phyloP scores from a whole-genome alignment of 2,797 vertebrate genomes.

The Taenioides sp. region DNA sequence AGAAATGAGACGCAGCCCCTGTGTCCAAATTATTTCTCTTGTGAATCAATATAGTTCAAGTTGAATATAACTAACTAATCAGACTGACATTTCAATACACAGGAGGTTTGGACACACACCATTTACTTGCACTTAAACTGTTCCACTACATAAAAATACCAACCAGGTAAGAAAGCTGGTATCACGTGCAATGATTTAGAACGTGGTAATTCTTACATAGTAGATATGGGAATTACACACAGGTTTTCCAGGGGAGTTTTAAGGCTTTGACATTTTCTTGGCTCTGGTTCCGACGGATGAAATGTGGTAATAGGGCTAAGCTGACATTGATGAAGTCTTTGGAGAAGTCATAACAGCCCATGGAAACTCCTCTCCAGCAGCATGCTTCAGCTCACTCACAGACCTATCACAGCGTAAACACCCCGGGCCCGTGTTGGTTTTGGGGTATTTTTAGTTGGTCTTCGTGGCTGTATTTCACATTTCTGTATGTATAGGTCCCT shows the following conservation, averaged over 20 bases:
- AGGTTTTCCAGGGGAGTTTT: constrained; percentile 14
- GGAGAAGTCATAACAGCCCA: constrained; percentile 46
- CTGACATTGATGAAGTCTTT: constrained; percentile 61
- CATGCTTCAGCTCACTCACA: constrained; percentile 29
- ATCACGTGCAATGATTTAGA: constrained; percentile 54
- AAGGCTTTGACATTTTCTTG: constrained; percentile 49
- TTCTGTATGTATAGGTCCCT: constrained; percentile 50
- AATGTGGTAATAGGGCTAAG: constrained; percentile 33
- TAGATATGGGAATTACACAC: constrained; percentile 49
- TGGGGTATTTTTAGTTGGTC: constrained; percentile 49
- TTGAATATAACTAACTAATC: constrained; percentile 48
- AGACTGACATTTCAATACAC: constrained; percentile 13
- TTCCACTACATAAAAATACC: constrained; percentile 41
- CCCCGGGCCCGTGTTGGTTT: constrained; percentile 34
- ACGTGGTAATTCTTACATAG: constrained; percentile 48
- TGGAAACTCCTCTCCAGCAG: constrained; percentile 51
- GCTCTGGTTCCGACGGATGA: constrained; percentile 34
- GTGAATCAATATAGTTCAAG: too few species aligned
- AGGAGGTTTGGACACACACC: constrained; percentile 31
- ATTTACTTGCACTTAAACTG: constrained; percentile 56
- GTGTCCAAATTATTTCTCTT: too few species aligned
- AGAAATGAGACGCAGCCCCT: too few species aligned
- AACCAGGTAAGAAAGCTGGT: constrained; percentile 39
- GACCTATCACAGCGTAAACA: constrained; percentile 15
- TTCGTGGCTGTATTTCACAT: constrained; percentile 42